phyloP scores from a whole-genome alignment of 2,888 invertebrate species.

The Syrphus vitripennis region DNA sequence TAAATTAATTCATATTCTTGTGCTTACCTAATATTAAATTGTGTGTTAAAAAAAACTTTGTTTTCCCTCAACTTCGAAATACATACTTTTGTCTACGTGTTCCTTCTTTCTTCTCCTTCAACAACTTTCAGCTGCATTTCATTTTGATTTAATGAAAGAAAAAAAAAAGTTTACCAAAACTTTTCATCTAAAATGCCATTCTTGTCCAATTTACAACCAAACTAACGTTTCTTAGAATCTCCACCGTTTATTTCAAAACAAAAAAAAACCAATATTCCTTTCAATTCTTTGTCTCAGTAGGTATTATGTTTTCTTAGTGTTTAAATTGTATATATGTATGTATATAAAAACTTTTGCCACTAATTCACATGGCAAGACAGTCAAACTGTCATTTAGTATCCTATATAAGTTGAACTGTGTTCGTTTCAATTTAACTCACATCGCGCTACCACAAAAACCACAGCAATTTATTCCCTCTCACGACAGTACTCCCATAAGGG shows the following conservation, averaged over 20 bases:
- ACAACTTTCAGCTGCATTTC: background rate
- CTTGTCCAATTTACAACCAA: background rate
- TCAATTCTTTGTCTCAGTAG: background rate
- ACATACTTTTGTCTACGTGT: background rate
- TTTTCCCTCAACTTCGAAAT: no score
- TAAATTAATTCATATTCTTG: no score
- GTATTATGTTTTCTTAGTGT: background rate
- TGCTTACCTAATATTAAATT: no score
- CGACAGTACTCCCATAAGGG: background rate
- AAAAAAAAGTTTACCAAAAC: background rate
- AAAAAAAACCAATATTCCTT: background rate
- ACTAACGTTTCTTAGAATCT: background rate
- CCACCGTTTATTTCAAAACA: background rate
- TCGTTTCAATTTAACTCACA: slow-evolving; percentile 34
- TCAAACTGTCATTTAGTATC: slow-evolving; percentile 28
- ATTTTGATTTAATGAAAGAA: background rate
- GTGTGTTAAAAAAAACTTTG: no score
- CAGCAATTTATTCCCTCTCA: background rate
- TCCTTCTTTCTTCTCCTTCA: background rate
- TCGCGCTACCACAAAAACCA: slow-evolving; percentile 20
- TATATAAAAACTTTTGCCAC: background rate
- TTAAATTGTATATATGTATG: background rate
- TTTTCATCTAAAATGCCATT: background rate
- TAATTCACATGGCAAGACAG: slow-evolving; percentile 24
- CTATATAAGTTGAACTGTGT: slow-evolving; percentile 30